Evolutionary conservation across 2,113 vertebrate genomes (phyloP).

Genomic region (Andinoacara biseriatus): DNA sequence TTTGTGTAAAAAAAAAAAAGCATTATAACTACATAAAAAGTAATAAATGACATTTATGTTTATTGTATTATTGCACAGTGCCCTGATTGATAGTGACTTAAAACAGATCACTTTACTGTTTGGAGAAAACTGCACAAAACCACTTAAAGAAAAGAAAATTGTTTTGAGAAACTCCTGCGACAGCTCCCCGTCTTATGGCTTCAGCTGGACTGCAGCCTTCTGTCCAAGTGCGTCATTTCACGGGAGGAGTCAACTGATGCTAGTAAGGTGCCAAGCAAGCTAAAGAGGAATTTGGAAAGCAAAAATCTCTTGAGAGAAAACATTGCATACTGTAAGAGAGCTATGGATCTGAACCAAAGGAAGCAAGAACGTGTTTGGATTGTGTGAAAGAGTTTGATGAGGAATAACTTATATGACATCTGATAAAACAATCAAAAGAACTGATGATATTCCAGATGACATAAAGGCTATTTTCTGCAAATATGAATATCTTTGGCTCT

Average conservation of each 20-base stretch:
- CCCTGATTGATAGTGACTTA: background rate
- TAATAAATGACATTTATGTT: background rate
- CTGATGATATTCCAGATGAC: background rate
- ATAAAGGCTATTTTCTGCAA: background rate
- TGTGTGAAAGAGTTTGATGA: background rate
- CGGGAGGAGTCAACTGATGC: background rate
- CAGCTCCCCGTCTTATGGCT: background rate
- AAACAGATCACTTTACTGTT: background rate
- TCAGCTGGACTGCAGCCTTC: background rate
- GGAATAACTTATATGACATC: background rate
- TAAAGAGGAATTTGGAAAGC: background rate
- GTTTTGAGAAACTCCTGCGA: background rate
- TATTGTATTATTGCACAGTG: background rate
- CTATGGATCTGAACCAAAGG: background rate
- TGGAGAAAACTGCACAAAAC: background rate
- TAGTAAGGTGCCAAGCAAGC: background rate
- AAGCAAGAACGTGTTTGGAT: background rate
- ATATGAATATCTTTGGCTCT: background rate
- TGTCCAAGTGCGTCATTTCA: background rate
- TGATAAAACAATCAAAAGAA: background rate
- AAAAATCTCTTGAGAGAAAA: background rate
- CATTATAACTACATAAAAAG: background rate
- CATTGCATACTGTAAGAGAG: background rate
- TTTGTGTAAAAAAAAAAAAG: background rate
- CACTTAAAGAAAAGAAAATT: accelerated